Percentiles rank a stretch among this genome's conserved stretches.
phyloP scores from a whole-genome alignment of 2,113 vertebrate species.

The Macquaria ambigua region DNA sequence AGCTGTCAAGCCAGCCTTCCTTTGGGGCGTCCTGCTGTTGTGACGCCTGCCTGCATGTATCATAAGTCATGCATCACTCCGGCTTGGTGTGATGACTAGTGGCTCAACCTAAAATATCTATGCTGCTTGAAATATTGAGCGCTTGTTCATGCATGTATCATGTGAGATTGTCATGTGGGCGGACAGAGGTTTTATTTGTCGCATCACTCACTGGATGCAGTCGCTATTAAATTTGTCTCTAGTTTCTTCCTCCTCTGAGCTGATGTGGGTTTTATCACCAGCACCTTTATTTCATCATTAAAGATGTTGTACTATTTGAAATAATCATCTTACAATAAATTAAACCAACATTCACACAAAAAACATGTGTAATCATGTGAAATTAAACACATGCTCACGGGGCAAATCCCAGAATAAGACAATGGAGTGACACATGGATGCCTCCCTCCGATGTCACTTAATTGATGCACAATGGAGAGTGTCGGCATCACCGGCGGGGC shows the following conservation, averaged over 20 bases:
- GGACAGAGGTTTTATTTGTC: neutral
- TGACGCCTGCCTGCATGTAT: conserved; percentile 42
- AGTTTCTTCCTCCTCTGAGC: conserved; percentile 1
- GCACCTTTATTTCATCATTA: neutral
- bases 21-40: conserved; percentile 54
- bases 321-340: neutral
- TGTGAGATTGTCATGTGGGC: neutral
- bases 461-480: conserved; percentile 74
- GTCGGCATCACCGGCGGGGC: conserved; percentile 56
- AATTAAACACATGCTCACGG: conserved; percentile 65
- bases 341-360: neutral
- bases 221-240: neutral
- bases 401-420: conserved; percentile 56
- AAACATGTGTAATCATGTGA: conserved; percentile 54
- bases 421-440: conserved; percentile 60
- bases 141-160: neutral
- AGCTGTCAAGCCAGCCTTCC: conserved; percentile 50
- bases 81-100: conserved; percentile 12
- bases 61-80: conserved; percentile 34
- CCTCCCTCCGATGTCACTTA: conserved; percentile 62
- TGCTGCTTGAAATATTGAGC: conserved; percentile 15
- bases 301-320: neutral
- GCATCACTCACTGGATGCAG: conserved; percentile 1
- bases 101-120: conserved; percentile 23
- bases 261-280: neutral